Base-by-base conservation (phyloP, 2,113 vertebrate species). In the Maccullochella peelii region DNA sequence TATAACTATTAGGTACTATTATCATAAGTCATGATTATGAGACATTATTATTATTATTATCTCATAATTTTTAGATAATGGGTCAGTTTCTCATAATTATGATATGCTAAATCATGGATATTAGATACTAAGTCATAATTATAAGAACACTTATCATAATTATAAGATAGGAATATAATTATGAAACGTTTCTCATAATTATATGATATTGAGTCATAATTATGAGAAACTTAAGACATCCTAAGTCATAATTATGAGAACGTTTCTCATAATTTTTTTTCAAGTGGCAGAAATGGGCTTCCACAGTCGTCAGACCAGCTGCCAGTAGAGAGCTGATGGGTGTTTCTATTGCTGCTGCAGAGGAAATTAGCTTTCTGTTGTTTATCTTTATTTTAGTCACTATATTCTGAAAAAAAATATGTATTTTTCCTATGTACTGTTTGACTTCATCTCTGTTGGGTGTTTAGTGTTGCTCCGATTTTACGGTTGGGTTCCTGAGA, bases 401-500 rank as follows among this genome's bases (percentile, higher is more conserved):
- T 73, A 33, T 40, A 2, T 52, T 69, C 38, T 27, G 10, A 27
- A 69, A 67, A 78, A 33, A 20, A 30, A 70, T 12, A 27, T 47
- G 8, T 75, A 14, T 84, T 81, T 80, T 86, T 66, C 12, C 49
- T 85, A 77, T 88, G 7, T 82, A 57, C 36, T 11, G 9, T 70
- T 63, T 59, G 25, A 84, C 82, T 73, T 62, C 36, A 82, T 85
- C 86, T 88, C 81, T 85, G 73, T 54, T 76, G 76, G 80, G 27
- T 58, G 67, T 84, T 89, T 73, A 71, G 80, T 63, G 73, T 33
- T 36, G 71, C 79, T 75, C 40, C 55, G 80, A 85, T 83, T 87
- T 88, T 82, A 81, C 54, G 27, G 80, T 79, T 47, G 75, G 76
- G 38, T 84, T 78, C 50, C 85, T 84, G 72, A 89, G 79, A 88